phyloP scores from a whole-genome alignment of 1,140 invertebrate species.

The Dendrolimus punctatus region DNA sequence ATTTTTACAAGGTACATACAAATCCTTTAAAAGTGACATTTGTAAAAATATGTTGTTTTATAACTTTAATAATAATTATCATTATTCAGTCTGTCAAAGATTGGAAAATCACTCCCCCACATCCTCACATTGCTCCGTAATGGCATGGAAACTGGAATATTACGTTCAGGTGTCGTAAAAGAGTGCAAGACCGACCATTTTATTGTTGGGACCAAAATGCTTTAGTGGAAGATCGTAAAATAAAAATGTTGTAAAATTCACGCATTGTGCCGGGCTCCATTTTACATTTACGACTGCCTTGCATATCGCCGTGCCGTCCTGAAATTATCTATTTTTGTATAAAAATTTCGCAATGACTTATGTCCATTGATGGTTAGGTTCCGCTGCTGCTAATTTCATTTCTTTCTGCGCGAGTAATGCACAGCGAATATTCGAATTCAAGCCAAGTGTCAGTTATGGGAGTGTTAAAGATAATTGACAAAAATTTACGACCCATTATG shows the following conservation, averaged over 20 bases:
- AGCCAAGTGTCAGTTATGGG: too few species aligned
- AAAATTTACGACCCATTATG: too few species aligned
- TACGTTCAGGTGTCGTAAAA: slow-evolving; percentile 46
- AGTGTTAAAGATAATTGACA: too few species aligned
- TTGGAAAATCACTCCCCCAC: slow-evolving; percentile 13
- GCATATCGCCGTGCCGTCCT: slow-evolving; percentile 7
- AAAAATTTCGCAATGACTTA: slow-evolving; percentile 3
- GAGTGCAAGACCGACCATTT: slow-evolving; percentile 34
- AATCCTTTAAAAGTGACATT: too few species aligned
- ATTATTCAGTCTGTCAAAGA: neutral
- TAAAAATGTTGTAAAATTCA: slow-evolving; percentile 52
- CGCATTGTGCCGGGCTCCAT: slow-evolving; percentile 36
- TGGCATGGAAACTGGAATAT: slow-evolving; percentile 35
- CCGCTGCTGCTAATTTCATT: too few species aligned
- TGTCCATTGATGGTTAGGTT: neutral
- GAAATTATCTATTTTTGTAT: slow-evolving; percentile 16
- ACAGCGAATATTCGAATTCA: too few species aligned
- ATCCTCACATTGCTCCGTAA: slow-evolving; percentile 25
- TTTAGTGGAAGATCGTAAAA: slow-evolving; percentile 56
- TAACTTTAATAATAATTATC: too few species aligned
- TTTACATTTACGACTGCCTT: slow-evolving; percentile 32
- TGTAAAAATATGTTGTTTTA: too few species aligned
- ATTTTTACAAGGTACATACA: too few species aligned
- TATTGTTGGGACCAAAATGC: slow-evolving; percentile 48
- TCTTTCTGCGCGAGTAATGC: too few species aligned